Base-by-base conservation (phyloP, 2,797 vertebrate species). In the Sebastes nivosus region DNA sequence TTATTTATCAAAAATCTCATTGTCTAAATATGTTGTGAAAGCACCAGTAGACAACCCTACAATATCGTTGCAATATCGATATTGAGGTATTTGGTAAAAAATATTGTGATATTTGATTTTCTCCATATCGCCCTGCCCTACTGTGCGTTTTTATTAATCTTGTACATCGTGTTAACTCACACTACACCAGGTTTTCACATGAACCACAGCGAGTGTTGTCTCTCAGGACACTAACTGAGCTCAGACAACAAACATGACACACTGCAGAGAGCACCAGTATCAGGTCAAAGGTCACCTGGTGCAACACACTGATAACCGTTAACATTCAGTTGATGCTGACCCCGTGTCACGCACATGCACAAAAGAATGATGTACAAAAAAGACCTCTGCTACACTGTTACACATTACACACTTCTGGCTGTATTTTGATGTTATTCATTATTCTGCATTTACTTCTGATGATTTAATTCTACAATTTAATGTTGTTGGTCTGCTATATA, bases 241-340 rank as follows among this genome's bases (percentile, higher is more conserved):
- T 25, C 54, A 18, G 80, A 34, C n/a, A 66, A n/a, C 24, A n/a
- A 64, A 58, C 25, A n/a, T 18, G 54, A 32, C 24, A 13, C 46
- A 9, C 12, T 25, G 32, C 64, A 32, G 72, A 42, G n/a, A 63
- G 20, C 27, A 4, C 42, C 42, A 46, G 11, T 1, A 2, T 7
- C 29, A 54, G 65, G 73, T 77, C 72, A 79, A 20, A 74, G 77
- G 69, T 77, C 80, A 58, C 32, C 25, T 32, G 2, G 50, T 79
- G 71, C 11, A 16, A 25, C 72, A 30, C 58, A 29, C 34, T 64
- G 83, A 77, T 74, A 46, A 66, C 8, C 0, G 8, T 2, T 54
- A 3, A 4, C 8, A 69, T 30, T 71, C n/a, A 25, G 27, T 13
- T 52, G 54, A 38, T 9, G 32, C 24, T n/a, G 72, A 63, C 54